A percentile compares a stretch with the other conserved stretches of the same genome.
phyloP scores from a whole-genome alignment of 2,888 invertebrate species.

The Digitonthophagus gazella region DNA sequence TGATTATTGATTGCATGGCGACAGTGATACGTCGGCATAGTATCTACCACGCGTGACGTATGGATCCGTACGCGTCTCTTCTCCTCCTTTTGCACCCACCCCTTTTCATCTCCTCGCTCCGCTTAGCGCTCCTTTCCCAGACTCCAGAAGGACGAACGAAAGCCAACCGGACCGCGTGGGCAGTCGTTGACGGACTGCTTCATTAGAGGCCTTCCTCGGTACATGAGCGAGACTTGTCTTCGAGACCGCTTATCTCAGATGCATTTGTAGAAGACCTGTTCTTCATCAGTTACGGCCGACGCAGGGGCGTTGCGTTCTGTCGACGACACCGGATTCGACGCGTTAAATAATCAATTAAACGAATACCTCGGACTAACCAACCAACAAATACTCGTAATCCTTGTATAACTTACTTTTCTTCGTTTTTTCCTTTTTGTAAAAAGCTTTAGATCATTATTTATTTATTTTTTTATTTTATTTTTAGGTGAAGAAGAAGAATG shows the following conservation, averaged over 20 bases:
- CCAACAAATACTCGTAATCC: background rate
- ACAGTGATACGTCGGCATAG: constrained; percentile 40
- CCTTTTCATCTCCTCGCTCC: constrained; percentile 12
- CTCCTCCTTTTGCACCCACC: constrained; percentile 19
- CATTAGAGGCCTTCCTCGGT: constrained; percentile 46
- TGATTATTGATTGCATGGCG: constrained; percentile 39
- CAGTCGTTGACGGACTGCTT: constrained; percentile 49
- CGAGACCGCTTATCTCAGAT: constrained; percentile 46
- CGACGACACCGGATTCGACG: background rate
- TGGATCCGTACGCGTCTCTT: constrained; percentile 29
- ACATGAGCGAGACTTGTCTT: constrained; percentile 50
- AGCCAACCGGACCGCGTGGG: constrained; percentile 39
- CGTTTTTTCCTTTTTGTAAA: background rate
- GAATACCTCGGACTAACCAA: background rate
- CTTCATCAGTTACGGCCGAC: constrained; percentile 31
- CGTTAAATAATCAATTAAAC: background rate
- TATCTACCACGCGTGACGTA: constrained; percentile 42
- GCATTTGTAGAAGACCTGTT: constrained; percentile 46
- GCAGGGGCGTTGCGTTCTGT: constrained; percentile 1
- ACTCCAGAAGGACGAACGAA: background rate
- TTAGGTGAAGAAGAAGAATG: constrained; percentile 68
- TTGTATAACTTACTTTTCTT: too few relatives aligned
- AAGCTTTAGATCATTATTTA: background rate
- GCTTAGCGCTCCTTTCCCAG: background rate
- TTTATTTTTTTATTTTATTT: constrained; percentile 41